Evolutionary conservation across 2,113 vertebrate genomes (phyloP), one percentile per base, ranked within the genome.

Genomic region (Peromyscus californicus): DNA sequence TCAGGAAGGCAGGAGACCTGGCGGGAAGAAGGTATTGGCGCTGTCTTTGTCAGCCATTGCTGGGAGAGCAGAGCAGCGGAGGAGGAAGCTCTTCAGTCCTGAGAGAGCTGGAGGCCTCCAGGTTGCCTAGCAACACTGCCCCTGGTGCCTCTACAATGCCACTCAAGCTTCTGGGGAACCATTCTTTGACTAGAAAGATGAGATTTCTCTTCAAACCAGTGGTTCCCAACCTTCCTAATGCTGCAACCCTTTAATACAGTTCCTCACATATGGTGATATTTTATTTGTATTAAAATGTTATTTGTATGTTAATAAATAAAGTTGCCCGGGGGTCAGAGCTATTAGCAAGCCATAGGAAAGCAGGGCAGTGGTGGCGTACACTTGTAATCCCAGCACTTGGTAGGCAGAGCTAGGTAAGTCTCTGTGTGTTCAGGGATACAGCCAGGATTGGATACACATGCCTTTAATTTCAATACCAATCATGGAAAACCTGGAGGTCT

Each of bases 81-180:
- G n/a, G 57, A 79, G 65, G 69, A 63, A 84, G 45, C 24, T 11
- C 31, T 57, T 12, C 21, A 12, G 84, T 22, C 48, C 84, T 33
- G 29, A n/a, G 76, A 79, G 69, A 57, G 36, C 21, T 0, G 10
- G 45, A 85, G 90, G 65, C 75, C 59, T 2, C 36, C 45, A 45
- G 65, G 95, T 97, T 96, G 96, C 97, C 65, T 97, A 94, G 96
- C 89, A 95, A 94, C 94, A 2, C 65, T 89, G 80, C 24, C 75
- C 31, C 22, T 36, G 0, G 8, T 29, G 26, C 48, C 86, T 74
- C 24, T 61, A 69, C 82, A 15, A 57, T 0, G 48, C 13, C 78
- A 29, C 31, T 78, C 79, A 92, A 75, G 31, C 69, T 42, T 48
- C 67, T 15, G 69, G 75, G 76, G 63, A 70, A 42, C 82, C 15